A percentile compares a stretch with the other conserved stretches of the same genome.
phyloP scores from a whole-genome alignment of 2,113 vertebrate species.

The Pangasianodon gigas region DNA sequence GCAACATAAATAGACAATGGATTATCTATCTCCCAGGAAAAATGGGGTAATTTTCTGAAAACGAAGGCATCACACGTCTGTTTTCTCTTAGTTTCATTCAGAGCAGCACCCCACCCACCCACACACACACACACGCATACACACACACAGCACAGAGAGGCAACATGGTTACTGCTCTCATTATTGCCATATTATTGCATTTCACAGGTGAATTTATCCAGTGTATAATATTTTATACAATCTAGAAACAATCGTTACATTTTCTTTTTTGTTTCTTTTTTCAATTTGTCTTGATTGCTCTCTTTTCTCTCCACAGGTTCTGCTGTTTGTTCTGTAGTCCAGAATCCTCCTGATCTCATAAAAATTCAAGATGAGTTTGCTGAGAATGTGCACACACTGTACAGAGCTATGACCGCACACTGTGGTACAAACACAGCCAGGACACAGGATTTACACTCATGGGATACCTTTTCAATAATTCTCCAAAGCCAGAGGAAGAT shows the following conservation, averaged over 20 bases:
- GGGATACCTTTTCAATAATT: conserved; percentile 28
- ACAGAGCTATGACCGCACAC: background rate
- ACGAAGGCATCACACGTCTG: background rate
- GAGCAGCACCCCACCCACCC: background rate
- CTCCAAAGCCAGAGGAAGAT: background rate
- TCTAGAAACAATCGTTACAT: background rate
- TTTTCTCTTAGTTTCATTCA: too few species aligned
- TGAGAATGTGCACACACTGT: conserved; percentile 43
- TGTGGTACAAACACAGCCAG: conserved; percentile 28
- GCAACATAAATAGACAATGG: background rate
- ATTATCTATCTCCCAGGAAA: background rate
- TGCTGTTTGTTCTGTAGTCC: background rate
- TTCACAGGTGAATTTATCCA: conserved; percentile 28
- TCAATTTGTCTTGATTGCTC: background rate
- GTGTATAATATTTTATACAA: background rate
- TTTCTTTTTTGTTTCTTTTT: background rate
- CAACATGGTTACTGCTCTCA: background rate
- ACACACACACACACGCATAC: background rate
- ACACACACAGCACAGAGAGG: background rate
- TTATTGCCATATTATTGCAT: background rate
- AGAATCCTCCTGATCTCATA: conserved; percentile 4
- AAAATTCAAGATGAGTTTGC: background rate
- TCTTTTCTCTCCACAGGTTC: conserved; percentile 16
- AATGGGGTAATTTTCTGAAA: too few species aligned
- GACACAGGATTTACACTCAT: conserved; percentile 30